Conservation (phyloP, 2,888 invertebrate genomes). For the Cataglyphis cursor region DNA sequence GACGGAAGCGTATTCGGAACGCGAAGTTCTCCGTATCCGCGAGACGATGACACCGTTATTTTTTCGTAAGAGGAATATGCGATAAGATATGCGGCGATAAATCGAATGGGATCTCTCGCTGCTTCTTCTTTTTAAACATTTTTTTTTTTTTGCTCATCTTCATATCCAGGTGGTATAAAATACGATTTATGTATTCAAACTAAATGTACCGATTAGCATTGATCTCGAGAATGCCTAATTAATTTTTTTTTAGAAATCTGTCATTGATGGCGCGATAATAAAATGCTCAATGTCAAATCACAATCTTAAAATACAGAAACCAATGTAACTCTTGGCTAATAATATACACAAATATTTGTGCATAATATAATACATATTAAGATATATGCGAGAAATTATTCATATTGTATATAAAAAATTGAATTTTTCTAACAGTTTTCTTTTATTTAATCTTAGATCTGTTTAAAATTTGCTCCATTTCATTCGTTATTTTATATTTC, state of each 20-base stretch:
- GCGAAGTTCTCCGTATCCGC: background rate
- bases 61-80: background rate
- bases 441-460: background rate
- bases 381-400: background rate
- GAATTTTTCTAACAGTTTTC: background rate
- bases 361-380: slow-evolving; percentile 17
- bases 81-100: background rate
- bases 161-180: background rate
- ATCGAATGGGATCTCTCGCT: background rate
- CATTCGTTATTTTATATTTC: background rate
- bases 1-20: background rate
- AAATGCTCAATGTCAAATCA: slow-evolving; percentile 1
- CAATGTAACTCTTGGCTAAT: background rate
- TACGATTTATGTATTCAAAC: background rate
- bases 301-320: slow-evolving; percentile 20
- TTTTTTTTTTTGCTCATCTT: background rate
- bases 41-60: background rate
- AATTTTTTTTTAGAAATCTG: slow-evolving; percentile 9
- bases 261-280: slow-evolving; percentile 9
- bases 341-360: background rate
- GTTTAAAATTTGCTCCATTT: background rate
- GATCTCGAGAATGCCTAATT: slow-evolving; percentile 7
- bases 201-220: background rate
- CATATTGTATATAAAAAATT: background rate
- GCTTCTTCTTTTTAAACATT: background rate